These are phyloP conservation scores for Tympanuchus pallidicinctus DNA, from an alignment of 2,113 vertebrate genomes.

Conservation along the genomic window DNA sequence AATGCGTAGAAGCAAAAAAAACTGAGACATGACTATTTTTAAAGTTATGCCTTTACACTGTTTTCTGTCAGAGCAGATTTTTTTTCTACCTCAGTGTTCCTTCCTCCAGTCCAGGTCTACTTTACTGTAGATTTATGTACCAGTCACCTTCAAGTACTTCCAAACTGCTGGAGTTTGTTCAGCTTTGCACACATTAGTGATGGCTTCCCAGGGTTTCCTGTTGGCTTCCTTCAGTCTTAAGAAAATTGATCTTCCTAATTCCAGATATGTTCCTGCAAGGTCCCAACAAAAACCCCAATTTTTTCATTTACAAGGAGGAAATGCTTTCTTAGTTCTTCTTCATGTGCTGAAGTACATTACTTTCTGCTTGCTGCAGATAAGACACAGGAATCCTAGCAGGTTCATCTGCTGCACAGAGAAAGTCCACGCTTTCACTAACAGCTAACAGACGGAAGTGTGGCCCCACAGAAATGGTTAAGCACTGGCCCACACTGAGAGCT, in stretches of 20 bases:
- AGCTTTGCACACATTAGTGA: neutral
- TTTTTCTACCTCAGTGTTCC: neutral
- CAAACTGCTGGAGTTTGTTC: neutral
- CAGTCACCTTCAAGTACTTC: neutral
- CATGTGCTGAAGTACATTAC: neutral
- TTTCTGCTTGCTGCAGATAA: neutral
- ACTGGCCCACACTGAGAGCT: neutral
- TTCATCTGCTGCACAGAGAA: neutral
- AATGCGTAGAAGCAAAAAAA: neutral
- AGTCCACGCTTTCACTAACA: neutral
- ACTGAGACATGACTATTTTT: neutral
- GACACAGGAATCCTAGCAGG: neutral
- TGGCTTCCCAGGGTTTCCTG: neutral
- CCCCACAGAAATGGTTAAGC: neutral
- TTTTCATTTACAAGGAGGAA: neutral
- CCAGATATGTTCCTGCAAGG: neutral
- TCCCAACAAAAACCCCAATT: neutral
- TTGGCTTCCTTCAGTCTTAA: neutral
- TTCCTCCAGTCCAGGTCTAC: neutral
- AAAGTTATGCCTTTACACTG: neutral
- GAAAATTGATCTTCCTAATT: neutral
- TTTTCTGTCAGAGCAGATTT: neutral
- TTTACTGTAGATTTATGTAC: neutral
- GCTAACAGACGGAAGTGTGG: accelerated
- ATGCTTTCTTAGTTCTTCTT: neutral